Percentiles rank a stretch among this genome's conserved stretches.
Conservation (phyloP, 2,797 vertebrate genomes). For the Jordanella pulchra region DNA sequence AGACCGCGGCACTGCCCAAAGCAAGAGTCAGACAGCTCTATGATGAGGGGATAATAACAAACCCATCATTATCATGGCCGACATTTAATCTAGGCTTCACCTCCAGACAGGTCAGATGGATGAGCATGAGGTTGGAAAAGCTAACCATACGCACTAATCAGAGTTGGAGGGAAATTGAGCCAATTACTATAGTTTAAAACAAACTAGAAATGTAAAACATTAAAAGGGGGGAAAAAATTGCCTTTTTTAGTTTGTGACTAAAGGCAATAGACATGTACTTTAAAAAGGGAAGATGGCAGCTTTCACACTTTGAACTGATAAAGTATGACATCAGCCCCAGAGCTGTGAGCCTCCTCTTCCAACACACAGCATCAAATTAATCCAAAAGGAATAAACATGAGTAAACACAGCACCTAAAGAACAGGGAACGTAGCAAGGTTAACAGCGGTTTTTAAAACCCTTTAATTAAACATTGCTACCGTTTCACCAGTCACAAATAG, state of each 20-base stretch:
- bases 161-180: not conserved
- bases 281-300: not conserved
- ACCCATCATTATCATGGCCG: slow-evolving; percentile 58
- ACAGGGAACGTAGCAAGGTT: not conserved
- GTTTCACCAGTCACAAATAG: not conserved
- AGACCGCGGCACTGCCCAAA: slow-evolving; percentile 53
- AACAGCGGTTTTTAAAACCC: not conserved
- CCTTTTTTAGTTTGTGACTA: not conserved
- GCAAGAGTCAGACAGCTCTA: slow-evolving; percentile 58
- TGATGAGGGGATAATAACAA: slow-evolving; percentile 15
- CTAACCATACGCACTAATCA: slow-evolving; percentile 15
- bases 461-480: not conserved
- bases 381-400: not conserved
- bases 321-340: not conserved
- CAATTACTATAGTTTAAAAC: not conserved
- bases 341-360: not conserved
- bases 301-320: not conserved
- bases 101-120: slow-evolving; percentile 33
- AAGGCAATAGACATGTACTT: not conserved
- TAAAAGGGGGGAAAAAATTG: not conserved
- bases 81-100: slow-evolving; percentile 63
- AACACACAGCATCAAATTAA: not conserved
- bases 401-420: not conserved
- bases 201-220: not conserved
- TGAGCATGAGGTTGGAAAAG: slow-evolving; percentile 49